A percentile compares a stretch with the other conserved stretches of the same genome.
phyloP scores from a whole-genome alignment of 2,113 vertebrate species.

The Cynopterus brachyotis region DNA sequence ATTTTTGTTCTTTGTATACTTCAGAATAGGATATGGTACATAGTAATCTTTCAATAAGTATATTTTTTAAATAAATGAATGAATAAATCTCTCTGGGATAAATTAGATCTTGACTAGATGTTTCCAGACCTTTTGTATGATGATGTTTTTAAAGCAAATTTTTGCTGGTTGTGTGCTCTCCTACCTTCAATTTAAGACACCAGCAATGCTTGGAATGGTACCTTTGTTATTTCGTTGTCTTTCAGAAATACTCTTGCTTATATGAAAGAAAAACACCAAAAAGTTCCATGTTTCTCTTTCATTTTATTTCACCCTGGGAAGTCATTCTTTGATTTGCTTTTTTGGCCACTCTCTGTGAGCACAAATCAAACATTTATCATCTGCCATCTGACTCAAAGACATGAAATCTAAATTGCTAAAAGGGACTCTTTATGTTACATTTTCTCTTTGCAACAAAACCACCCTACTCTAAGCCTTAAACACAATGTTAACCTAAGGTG shows the following conservation, averaged over 20 bases:
- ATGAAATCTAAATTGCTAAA: conserved; percentile 46
- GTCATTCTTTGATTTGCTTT: conserved; percentile 60
- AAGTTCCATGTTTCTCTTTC: background rate
- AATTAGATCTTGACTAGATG: background rate
- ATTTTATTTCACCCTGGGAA: conserved; percentile 25
- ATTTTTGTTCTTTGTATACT: background rate
- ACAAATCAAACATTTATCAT: conserved; percentile 71
- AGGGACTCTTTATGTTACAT: conserved; percentile 45
- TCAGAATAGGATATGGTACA: background rate
- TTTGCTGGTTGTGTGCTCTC: background rate
- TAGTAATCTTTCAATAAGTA: background rate
- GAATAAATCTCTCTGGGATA: background rate
- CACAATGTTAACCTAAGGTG: conserved; percentile 4
- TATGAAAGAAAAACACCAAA: conserved; percentile 17
- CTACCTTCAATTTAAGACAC: conserved; percentile 22
- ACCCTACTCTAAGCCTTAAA: conserved; percentile 1
- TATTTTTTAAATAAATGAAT: background rate
- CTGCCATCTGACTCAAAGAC: conserved; percentile 47
- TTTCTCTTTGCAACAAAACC: conserved; percentile 34
- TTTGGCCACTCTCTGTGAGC: conserved; percentile 51
- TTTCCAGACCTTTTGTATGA: background rate
- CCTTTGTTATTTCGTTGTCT: conserved; percentile 36
- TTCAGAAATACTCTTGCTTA: conserved; percentile 39
- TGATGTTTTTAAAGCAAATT: background rate
- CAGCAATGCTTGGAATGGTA: background rate